phyloP scores from a whole-genome alignment of 2,888 invertebrate genomes.

The Eutolmus rufibarbis region DNA sequence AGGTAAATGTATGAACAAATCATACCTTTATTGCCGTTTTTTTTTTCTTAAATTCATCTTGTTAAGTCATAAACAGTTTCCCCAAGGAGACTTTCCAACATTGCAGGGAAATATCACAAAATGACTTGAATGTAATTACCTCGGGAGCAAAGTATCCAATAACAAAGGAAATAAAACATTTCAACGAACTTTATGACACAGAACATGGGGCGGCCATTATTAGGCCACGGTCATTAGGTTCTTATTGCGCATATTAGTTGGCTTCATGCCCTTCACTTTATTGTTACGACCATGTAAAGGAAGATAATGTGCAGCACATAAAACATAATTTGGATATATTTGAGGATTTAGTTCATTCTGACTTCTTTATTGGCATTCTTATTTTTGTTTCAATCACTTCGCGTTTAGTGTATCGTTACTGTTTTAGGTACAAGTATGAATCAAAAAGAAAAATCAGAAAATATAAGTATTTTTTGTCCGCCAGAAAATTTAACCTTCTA shows the following conservation, averaged over 20 bases:
- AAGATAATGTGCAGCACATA: neutral
- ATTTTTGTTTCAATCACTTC: neutral
- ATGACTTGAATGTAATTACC: constrained; percentile 17
- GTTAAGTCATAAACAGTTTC: neutral
- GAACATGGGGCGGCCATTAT: constrained; percentile 16
- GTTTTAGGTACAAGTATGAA: neutral
- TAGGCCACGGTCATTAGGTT: constrained; percentile 24
- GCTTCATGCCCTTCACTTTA: constrained; percentile 9
- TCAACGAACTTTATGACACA: constrained; percentile 23
- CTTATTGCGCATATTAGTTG: constrained; percentile 21
- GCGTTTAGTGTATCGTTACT: neutral
- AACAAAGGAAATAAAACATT: neutral
- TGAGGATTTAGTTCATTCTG: neutral
- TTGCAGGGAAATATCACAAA: neutral
- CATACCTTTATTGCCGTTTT: neutral
- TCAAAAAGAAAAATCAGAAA: no score
- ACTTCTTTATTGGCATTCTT: neutral
- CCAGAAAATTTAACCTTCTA: no score
- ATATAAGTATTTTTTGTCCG: no score
- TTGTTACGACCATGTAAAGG: constrained; percentile 5
- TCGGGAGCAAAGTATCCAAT: neutral
- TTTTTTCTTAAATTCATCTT: neutral
- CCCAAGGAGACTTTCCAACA: neutral
- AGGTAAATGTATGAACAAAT: neutral
- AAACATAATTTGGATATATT: constrained; percentile 15